Base-by-base conservation (phyloP, 2,888 invertebrate genomes). In the Chromoteleia sp. region DNA sequence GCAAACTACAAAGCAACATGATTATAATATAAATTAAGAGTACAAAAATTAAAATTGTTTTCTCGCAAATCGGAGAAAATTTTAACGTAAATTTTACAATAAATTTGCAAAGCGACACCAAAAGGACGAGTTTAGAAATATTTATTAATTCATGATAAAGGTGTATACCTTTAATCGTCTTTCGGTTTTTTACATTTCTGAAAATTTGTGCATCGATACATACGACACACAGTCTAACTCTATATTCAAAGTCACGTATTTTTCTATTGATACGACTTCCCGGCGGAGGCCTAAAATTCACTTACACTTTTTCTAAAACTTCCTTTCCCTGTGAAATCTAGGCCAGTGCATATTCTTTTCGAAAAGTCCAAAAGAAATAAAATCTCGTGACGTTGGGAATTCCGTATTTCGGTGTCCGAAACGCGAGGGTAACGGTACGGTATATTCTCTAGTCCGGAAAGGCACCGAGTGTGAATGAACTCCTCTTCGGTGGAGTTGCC, bases 401-500 rank as follows among this genome's bases (percentile, higher is more conserved):
- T 39, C 19, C 39, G 39, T 48, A 7, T 65, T 45, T 43, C 25
- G 48, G 56, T 36, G 19, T 33, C 56, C 50, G 25, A 58, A 71
- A 39, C 48, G 12, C 29, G n/a, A 29, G 29, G 2, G 2, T 71
- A 71, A 71, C 71, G 61, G 48, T 29, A 48, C 33, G 29, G 12
- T 10, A 43, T 68, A 41, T 61, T 74, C 21, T 41, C 12, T 39
- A 21, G 61, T 4, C 33, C 54, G 33, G 41, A 45, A 63, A 61
- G 41, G 14, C 43, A 12, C 12, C 41, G 19, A 41, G 14, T 58
- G 75, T 76, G 75, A 76, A 76, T 14, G 75, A 76, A 76, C 75
- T 76, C 45, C 7, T 14, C 21, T 29, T n/a, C 17, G 41, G 43
- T 29, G 19, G 15, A 54, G 63, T 12, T 59, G 75, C 75, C 59